These are phyloP conservation scores for human (Homo sapiens) DNA, from an alignment of 2,113 vertebrate genomes.

Conservation along the genomic window DNA sequence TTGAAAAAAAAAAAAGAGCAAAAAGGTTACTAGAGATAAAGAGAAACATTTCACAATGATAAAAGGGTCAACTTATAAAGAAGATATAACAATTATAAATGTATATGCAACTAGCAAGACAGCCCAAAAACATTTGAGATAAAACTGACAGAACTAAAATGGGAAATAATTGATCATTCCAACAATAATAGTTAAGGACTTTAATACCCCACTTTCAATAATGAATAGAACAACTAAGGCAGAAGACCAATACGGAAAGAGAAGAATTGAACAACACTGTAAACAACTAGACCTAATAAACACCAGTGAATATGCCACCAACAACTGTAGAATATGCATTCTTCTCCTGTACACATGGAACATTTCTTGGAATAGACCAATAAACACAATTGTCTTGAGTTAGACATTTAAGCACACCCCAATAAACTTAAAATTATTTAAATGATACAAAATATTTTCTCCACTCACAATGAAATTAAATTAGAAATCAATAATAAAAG, in stretches of 20 bases:
- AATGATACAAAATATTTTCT: neutral
- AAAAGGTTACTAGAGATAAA: neutral
- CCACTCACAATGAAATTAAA: neutral
- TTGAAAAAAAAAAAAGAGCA: no score
- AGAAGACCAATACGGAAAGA: neutral
- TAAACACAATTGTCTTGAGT: neutral
- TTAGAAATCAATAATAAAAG: neutral
- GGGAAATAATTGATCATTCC: neutral
- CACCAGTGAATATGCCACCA: neutral
- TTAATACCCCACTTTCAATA: neutral
- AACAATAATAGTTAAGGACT: neutral
- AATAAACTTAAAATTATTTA: neutral
- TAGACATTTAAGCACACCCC: neutral
- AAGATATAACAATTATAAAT: neutral
- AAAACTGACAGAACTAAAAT: neutral
- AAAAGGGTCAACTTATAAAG: no score
- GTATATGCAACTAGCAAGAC: neutral
- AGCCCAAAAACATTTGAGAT: neutral
- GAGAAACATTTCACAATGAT: neutral
- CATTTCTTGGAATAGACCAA: neutral
- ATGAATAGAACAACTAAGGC: neutral
- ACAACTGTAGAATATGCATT: rapidly evolving
- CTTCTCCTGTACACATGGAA: rapidly evolving
- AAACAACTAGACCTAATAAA: neutral
- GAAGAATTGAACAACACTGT: no score